Evolutionary conservation across 1,140 invertebrate species (phyloP).

Genomic region (Lasioglossum albipes): DNA sequence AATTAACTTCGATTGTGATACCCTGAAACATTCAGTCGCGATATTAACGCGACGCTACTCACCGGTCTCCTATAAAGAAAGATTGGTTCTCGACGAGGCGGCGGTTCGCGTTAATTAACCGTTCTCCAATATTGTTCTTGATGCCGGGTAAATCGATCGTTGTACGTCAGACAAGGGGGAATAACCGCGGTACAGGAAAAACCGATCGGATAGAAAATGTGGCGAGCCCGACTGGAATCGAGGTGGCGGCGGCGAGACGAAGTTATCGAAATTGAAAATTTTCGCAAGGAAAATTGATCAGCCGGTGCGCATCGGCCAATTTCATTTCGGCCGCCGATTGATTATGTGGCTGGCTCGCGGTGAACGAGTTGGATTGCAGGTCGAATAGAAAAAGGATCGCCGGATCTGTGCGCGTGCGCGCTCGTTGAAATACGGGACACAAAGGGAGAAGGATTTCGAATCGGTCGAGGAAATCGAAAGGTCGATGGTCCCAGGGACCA

Average conservation of each 20-base stretch:
- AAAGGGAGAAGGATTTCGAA: slow-evolving; percentile 15
- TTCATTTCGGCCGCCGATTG: slow-evolving; percentile 29
- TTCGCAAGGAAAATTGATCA: slow-evolving; percentile 27
- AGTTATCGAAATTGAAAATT: slow-evolving; percentile 45
- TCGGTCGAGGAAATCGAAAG: slow-evolving; percentile 41
- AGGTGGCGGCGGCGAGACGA: background rate
- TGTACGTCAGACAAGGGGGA: background rate
- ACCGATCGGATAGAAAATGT: background rate
- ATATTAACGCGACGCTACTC: background rate
- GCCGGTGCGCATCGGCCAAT: background rate
- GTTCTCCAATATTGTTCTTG: background rate
- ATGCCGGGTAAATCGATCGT: background rate
- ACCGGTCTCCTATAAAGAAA: background rate
- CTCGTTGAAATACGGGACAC: slow-evolving; percentile 35
- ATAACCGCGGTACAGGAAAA: background rate
- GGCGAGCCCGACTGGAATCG: background rate
- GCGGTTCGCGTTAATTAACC: background rate
- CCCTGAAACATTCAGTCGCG: background rate
- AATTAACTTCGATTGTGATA: background rate
- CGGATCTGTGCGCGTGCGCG: background rate
- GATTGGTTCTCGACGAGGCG: background rate
- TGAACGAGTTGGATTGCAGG: slow-evolving; percentile 25
- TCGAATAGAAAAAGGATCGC: slow-evolving; percentile 33
- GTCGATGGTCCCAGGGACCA: slow-evolving; percentile 18
- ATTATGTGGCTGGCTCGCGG: slow-evolving; percentile 28